Base-by-base conservation (phyloP, 1,140 invertebrate species). In the Hyles euphorbiae region DNA sequence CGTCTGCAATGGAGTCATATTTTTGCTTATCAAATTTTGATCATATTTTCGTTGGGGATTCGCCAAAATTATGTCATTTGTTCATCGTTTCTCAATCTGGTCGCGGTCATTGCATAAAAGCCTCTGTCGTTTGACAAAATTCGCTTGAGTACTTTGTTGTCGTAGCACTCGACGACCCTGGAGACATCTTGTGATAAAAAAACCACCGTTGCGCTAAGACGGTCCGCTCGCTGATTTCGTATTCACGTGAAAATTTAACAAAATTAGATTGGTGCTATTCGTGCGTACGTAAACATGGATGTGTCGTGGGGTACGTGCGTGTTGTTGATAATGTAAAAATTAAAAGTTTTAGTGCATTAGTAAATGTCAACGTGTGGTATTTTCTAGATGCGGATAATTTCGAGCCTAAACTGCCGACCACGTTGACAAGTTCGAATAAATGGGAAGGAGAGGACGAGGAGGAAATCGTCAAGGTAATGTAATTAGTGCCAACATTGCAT, bases 371-470 rank as follows among this genome's bases (percentile, higher is more conserved):
- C 22, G 59, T 45, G 58, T 68, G 61, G 55, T 78, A 69, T 71
- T 74, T 87, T 85, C 12, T 75, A 90, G 89, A 89, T 77, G 85
- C 87, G 59, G 89, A 90, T 74, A 87, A 89, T 74, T 90, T 90
- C 75, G 89, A 89, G 76, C 89, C 86, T 56, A 85, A 87, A 83
- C 76, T 88, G 56, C 83, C 83, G 70, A 86, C 85, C 81, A 87
- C 85, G 82, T 83, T 88, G 85, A 81, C 87, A 59, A 72, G 70
- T 63, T 84, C 87, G 49, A 94, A 95, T 85, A 96, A 94, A 91
- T 97, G 95, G 95, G 94, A 95, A 83, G 96, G 95, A 56, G 95
- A 97, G 82, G 96, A 97, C 81, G 95, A 96, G 70, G 94, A 95
- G 60, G 95, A 96, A 58, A 93, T 94, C 63, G 94, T 96, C 63